phyloP scores from a whole-genome alignment of 2,113 vertebrate species.

The Ursus arctos region DNA sequence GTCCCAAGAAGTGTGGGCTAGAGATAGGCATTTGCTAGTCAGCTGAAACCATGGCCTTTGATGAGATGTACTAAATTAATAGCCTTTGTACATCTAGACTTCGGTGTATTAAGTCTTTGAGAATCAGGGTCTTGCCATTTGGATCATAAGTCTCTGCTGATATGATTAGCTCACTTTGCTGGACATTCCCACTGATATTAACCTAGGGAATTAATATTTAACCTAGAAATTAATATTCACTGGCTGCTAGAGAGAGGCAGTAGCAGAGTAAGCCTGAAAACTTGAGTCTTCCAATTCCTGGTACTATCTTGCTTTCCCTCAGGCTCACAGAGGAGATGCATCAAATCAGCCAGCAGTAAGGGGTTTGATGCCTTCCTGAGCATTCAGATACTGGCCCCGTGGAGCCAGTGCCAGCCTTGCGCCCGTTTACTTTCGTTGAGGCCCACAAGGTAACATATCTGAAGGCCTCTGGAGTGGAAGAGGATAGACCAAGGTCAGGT shows the following conservation, averaged over 20 bases:
- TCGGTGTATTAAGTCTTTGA: neutral
- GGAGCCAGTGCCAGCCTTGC: neutral
- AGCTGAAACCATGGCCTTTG: neutral
- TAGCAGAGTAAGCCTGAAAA: neutral
- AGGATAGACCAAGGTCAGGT: neutral
- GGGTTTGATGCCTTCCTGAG: neutral
- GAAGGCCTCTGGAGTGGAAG: neutral
- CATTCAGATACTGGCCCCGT: neutral
- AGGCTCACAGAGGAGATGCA: neutral
- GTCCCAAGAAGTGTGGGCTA: neutral
- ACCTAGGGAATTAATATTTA: neutral
- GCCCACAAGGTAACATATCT: neutral
- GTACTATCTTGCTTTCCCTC: neutral
- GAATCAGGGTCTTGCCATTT: neutral
- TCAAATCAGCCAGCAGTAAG: neutral
- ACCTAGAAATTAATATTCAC: neutral
- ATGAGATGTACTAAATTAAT: neutral
- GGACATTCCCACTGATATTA: neutral
- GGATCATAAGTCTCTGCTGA: neutral
- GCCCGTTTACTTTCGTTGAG: neutral
- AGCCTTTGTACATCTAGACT: neutral
- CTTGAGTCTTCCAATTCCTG: neutral
- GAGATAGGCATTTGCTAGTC: neutral
- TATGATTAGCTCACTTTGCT: neutral
- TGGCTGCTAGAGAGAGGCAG: neutral